Conservation (phyloP, 2,113 vertebrate species). For the Serinus canaria region DNA sequence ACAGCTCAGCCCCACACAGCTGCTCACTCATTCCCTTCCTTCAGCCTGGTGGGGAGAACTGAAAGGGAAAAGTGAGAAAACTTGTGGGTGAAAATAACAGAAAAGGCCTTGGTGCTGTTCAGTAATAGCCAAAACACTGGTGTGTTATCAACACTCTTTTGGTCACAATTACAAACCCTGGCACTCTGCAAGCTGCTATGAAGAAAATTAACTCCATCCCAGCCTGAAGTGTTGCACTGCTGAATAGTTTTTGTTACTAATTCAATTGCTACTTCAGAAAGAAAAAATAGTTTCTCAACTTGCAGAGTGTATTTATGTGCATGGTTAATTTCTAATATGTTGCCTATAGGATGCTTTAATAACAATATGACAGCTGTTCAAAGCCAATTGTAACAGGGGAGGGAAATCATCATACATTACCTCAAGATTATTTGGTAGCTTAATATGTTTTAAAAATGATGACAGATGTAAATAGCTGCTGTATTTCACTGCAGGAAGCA, state of each 20-base stretch:
- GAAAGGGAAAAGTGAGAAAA: background rate
- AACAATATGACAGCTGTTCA: slow-evolving; percentile 6
- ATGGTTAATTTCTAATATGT: slow-evolving; percentile 3
- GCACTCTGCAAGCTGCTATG: background rate
- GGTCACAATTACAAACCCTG: background rate
- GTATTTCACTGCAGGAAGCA: background rate
- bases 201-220: background rate
- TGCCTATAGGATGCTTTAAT: background rate
- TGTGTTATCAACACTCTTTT: background rate
- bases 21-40: fast-evolving
- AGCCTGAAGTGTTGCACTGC: background rate
- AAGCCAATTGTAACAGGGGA: background rate
- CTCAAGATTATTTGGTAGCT: slow-evolving; percentile 14
- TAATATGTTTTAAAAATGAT: background rate
- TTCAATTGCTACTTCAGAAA: background rate
- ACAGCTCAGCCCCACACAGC: background rate
- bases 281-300: background rate
- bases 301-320: background rate
- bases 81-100: background rate
- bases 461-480: slow-evolving; percentile 17
- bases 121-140: background rate
- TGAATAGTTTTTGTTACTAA: background rate
- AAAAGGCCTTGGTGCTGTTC: background rate
- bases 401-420: slow-evolving; percentile 3
- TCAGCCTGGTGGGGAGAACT: background rate